A percentile compares a stretch with the other conserved stretches of the same genome.
Conservation (phyloP, 1,140 invertebrate genomes). For the Parasteatoda tepidariorum region DNA sequence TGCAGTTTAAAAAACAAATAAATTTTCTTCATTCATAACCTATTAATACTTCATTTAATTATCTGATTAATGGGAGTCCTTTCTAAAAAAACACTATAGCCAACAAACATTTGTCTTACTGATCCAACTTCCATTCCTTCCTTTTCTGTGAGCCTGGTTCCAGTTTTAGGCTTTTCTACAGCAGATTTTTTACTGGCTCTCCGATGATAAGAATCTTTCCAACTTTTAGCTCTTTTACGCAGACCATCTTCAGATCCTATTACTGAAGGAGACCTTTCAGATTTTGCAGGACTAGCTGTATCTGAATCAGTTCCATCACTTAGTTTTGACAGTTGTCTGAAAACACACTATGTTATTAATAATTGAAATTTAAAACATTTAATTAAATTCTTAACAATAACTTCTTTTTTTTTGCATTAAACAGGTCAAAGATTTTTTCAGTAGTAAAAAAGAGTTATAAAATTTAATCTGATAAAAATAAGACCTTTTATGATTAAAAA, state of each 20-base stretch:
- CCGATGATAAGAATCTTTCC: background rate
- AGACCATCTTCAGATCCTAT: constrained; percentile 11
- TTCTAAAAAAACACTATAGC: background rate
- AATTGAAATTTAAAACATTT: no score
- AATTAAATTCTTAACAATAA: no score
- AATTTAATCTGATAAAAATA: no score
- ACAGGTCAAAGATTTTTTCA: no score
- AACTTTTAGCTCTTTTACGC: constrained; percentile 8
- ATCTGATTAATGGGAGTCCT: no score
- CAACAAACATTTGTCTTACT: background rate
- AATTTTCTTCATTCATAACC: no score
- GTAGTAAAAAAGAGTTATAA: no score
- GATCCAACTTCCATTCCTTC: constrained; percentile 49
- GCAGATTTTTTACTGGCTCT: background rate
- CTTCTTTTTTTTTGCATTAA: no score
- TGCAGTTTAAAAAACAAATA: no score
- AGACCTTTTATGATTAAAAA: no score
- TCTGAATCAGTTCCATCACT: constrained; percentile 36
- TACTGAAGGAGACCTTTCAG: background rate
- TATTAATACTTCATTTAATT: no score
- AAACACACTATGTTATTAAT: background rate
- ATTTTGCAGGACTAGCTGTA: background rate
- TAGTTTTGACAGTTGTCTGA: constrained; percentile 39
- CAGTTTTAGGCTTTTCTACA: background rate
- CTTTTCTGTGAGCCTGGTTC: constrained; percentile 42